Base-by-base conservation (phyloP, 1,140 invertebrate genomes). In the Acromyrmex heyeri region DNA sequence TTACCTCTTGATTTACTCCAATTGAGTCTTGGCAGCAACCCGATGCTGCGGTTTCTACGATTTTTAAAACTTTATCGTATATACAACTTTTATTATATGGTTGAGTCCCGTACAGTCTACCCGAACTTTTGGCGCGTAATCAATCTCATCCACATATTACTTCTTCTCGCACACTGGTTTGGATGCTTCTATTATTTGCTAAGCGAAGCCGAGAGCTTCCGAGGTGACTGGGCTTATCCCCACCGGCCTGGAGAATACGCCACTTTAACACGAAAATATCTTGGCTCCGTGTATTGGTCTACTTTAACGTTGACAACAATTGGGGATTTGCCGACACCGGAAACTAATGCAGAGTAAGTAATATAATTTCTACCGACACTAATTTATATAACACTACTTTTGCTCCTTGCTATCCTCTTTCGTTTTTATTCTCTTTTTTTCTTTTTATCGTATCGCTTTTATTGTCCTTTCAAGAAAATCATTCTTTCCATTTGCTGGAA, bases 241-340 rank as follows among this genome's bases (percentile, higher is more conserved):
- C 98, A 99, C 92, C 96, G 98, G 77, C 97, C 97, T 38, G 97
- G 97, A 27, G 97, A 98, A 91, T 99, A 98, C 94, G 97, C 97
- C 0, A 98, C 97, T 0, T 95, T 99, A 8, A 98, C 98, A 0
- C 96, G 98, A 87, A 99, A 99, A 94, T 99, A 99, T 94, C 96
- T 99, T 8, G 98, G 98, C 57, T 99, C 98, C 2, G 96, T 99
- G 4, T 99, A 99, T 94, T 99, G 99, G 99, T 99, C 99, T 4
- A 99, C 99, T 2, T 95, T 99, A 34, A 99, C 99, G 0, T 96
- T 99, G n/a, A 99, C 99, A 10, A 99, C 99, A 14, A 99, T 99
- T 86, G 98, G 98, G 6, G 99, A 99, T 93, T 96, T 99, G 62
- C 98, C 98, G 4, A 99, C 98, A 4, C 99, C 99, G 0, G 98